phyloP scores from a whole-genome alignment of 2,888 invertebrate species.

The Lordiphosa andalusiaca region DNA sequence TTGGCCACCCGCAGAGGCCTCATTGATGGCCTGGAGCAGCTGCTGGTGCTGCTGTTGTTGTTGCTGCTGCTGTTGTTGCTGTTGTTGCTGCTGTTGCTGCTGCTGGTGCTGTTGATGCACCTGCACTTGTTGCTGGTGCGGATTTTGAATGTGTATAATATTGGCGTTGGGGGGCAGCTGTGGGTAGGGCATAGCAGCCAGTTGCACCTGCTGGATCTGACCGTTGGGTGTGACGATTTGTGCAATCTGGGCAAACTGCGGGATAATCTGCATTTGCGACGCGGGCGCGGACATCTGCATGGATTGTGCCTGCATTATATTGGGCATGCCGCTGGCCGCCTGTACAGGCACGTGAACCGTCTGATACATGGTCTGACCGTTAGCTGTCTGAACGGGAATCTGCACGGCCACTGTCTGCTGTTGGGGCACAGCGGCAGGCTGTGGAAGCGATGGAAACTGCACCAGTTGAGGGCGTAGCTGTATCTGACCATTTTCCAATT shows the following conservation, averaged over 20 bases:
- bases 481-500: conserved; percentile 80
- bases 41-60: conserved; percentile 75
- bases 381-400: conserved; percentile 80
- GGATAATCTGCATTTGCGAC: conserved; percentile 87
- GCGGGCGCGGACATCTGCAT: conserved; percentile 77
- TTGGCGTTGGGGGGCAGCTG: conserved; percentile 78
- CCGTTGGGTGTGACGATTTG: conserved; percentile 93
- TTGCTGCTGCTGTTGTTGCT: conserved; percentile 50
- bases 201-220: conserved; percentile 93
- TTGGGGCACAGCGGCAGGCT: conserved; percentile 40
- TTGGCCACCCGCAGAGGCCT: conserved; percentile 77
- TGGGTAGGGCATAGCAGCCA: conserved; percentile 82
- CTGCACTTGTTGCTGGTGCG: conserved; percentile 62
- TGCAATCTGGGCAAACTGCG: conserved; percentile 90
- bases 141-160: conserved; percentile 78
- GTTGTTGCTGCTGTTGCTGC: conserved; percentile 51
- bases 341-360: conserved; percentile 97
- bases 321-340: conserved; percentile 83
- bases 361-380: conserved; percentile 95
- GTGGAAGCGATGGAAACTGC: conserved; percentile 75
- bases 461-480: conserved; percentile 82
- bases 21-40: conserved; percentile 72
- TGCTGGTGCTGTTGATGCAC: conserved; percentile 60
- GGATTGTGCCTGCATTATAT: conserved; percentile 81
- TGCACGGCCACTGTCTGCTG: conserved; percentile 92